A percentile compares a stretch with the other conserved stretches of the same genome.
Evolutionary conservation across 2,113 vertebrate species (phyloP).

Genomic region (Myotis lucifugus): DNA sequence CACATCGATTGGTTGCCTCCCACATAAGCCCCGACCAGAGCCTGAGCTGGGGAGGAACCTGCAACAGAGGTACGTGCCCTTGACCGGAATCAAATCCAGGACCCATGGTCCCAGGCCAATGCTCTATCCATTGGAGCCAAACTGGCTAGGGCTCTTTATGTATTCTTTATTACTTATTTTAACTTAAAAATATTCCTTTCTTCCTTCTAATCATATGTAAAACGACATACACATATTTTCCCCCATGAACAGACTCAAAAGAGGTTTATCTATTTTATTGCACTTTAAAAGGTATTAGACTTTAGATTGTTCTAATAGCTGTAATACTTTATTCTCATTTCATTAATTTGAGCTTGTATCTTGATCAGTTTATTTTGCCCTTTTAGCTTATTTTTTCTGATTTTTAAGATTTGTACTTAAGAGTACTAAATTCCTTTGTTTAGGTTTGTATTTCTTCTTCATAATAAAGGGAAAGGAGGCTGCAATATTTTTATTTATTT

Average conservation of each 20-base stretch:
- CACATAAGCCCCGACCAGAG: too few species aligned
- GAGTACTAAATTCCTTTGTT: background rate
- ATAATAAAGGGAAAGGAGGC: background rate
- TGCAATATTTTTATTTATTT: too few species aligned
- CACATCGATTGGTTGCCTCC: too few species aligned
- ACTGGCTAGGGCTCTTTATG: too few species aligned
- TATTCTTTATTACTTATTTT: slow-evolving; percentile 19
- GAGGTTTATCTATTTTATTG: background rate
- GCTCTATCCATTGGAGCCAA: too few species aligned
- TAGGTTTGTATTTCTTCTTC: background rate
- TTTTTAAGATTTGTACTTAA: background rate
- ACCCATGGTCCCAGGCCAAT: too few species aligned
- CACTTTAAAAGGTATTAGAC: background rate
- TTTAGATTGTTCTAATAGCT: background rate
- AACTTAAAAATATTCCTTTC: slow-evolving; percentile 8
- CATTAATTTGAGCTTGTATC: background rate
- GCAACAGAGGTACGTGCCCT: too few species aligned
- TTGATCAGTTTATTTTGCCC: background rate
- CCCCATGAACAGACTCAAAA: background rate
- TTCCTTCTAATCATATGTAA: background rate
- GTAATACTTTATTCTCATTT: slow-evolving; percentile 16
- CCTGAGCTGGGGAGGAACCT: too few species aligned
- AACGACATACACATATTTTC: background rate
- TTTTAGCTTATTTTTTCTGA: background rate
- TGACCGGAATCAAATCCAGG: too few species aligned